Evolutionary conservation across 2,888 invertebrate species (phyloP), one percentile per base, ranked within the genome.

Genomic region (Brenthis ino): DNA sequence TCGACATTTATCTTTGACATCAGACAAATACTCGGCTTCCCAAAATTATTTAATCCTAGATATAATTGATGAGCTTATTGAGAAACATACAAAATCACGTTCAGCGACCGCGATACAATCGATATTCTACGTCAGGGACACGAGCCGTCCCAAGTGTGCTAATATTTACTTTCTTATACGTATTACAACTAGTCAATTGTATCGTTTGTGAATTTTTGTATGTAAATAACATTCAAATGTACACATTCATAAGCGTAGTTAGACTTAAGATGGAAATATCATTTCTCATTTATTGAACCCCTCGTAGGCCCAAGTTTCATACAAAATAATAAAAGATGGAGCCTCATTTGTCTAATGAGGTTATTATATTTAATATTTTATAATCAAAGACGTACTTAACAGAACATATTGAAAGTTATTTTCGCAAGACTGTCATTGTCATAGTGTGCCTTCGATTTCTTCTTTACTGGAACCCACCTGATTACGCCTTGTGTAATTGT

Each of bases 161-260:
- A 60, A 28, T 57, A 37, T 51, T 50, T 37, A 51, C 58, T 58
- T 63, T 54, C 57, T 65, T 65, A 53, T 66, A 64, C 48, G 57
- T 66, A 64, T 50, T 37, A 16, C 68, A 56, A 51, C 48, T 69
- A 65, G 67, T 67, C 67, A 69, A 67, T 68, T 65, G 51, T 12
- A 56, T 61, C 43, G 43, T 64, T 60, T 60, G 50, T 50, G 64
- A 57, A 58, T 57, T 64, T 63, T 71, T 65, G 51, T 71, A 69
- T 54, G 47, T 65, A 67, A 50, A 64, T 64, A 64, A 64, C 33
- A 33, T 50, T 16, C 48, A n/a, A 66, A 37, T 33, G 33, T 63
- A 24, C 37, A 13, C 53, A 37, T 63, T 43, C 51, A 8, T 20
- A 53, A 6, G 20, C 50, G 60, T 50, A 60, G 50, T 50, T 60